Conservation (phyloP, 2,797 vertebrate genomes). For the Labroides dimidiatus region DNA sequence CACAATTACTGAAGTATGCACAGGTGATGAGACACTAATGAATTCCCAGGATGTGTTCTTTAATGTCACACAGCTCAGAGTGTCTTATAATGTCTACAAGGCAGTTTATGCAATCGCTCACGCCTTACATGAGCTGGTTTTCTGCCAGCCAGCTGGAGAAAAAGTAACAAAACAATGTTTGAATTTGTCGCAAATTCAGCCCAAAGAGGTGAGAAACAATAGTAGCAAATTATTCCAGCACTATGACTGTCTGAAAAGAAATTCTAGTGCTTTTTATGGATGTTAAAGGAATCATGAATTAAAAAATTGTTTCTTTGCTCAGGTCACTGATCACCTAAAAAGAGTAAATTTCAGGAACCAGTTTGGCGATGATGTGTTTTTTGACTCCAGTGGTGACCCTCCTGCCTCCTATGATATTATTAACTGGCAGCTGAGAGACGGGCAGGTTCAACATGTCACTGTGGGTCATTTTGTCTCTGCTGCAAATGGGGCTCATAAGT, state of each 20-base stretch:
- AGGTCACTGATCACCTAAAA: constrained; percentile 76
- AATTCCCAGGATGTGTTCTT: constrained; percentile 74
- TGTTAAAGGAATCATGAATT: too few species aligned
- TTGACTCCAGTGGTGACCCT: constrained; percentile 82
- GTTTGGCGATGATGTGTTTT: constrained; percentile 78
- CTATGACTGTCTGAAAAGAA: too few species aligned
- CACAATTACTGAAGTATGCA: constrained; percentile 56
- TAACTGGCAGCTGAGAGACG: constrained; percentile 83
- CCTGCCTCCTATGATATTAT: constrained; percentile 82
- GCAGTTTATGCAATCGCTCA: constrained; percentile 82
- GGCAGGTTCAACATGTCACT: constrained; percentile 80
- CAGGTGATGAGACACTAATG: constrained; percentile 73
- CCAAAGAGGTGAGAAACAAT: constrained; percentile 66
- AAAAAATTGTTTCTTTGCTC: background rate
- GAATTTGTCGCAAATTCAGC: constrained; percentile 71
- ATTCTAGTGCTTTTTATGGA: too few species aligned
- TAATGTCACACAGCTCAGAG: constrained; percentile 70
- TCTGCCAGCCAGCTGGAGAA: constrained; percentile 77
- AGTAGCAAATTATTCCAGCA: too few species aligned
- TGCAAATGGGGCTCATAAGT: constrained; percentile 59
- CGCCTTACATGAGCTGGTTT: constrained; percentile 76
- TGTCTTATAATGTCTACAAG: constrained; percentile 85
- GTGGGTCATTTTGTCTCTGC: constrained; percentile 75
- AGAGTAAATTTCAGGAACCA: constrained; percentile 73
- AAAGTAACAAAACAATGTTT: constrained; percentile 60